These are phyloP conservation scores for Sipunculus nudus DNA, from an alignment of 2,888 invertebrate species.

Conservation along the genomic window DNA sequence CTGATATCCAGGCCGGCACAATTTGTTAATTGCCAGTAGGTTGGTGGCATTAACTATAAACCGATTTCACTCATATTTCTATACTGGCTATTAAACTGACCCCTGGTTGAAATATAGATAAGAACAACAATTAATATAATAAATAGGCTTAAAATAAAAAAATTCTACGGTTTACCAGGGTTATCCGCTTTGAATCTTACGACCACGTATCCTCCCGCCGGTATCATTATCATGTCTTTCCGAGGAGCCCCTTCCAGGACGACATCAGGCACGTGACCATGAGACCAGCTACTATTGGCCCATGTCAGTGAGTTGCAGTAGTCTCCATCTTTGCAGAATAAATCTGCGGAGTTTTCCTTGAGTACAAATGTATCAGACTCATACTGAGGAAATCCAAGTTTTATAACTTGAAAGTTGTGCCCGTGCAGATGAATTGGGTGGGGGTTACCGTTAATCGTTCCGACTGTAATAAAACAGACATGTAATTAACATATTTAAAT, in stretches of 20 bases:
- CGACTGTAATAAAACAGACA: constrained; percentile 9
- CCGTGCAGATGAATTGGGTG: constrained; percentile 33
- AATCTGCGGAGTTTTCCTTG: too few species aligned
- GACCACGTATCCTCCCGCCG: constrained; percentile 59
- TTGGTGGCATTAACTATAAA: too few species aligned
- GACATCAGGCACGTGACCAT: constrained; percentile 10
- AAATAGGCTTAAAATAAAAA: too few species aligned
- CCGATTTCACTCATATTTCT: too few species aligned
- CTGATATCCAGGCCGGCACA: too few species aligned
- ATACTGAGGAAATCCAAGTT: constrained; percentile 22
- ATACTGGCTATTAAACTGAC: too few species aligned
- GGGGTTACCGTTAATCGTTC: constrained; percentile 15
- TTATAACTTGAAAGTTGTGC: constrained; percentile 24
- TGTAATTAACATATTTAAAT: too few species aligned
- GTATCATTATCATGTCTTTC: constrained; percentile 58
- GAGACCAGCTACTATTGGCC: constrained; percentile 10
- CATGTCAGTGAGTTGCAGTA: constrained; percentile 11
- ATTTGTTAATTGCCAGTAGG: too few species aligned
- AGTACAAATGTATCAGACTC: constrained; percentile 25
- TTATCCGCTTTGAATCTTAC: constrained; percentile 58
- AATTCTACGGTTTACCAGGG: too few species aligned
- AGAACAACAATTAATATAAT: too few species aligned
- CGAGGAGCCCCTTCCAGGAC: constrained; percentile 31
- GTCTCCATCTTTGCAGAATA: too few species aligned
- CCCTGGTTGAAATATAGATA: too few species aligned